Conservation (phyloP, 2,113 vertebrate species). For the Plecotus auritus region DNA sequence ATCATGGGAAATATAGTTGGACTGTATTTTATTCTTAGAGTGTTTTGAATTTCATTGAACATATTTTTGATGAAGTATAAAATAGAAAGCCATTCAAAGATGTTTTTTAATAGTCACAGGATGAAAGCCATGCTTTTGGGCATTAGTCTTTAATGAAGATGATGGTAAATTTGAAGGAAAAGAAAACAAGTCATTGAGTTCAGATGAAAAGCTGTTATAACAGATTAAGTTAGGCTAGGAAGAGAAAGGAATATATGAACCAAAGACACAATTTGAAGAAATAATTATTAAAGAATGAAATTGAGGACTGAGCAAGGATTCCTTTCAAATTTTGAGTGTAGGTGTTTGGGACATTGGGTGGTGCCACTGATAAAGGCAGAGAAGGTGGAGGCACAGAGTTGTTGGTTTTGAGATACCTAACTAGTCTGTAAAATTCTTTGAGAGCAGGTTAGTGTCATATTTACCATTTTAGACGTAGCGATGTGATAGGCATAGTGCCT, state of each 20-base stretch:
- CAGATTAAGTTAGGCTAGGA: neutral
- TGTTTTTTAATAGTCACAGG: neutral
- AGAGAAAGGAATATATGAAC: neutral
- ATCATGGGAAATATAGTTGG: neutral
- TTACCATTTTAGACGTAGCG: neutral
- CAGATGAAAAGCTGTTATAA: neutral
- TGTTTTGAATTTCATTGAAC: neutral
- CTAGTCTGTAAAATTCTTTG: neutral
- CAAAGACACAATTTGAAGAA: neutral
- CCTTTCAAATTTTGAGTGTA: neutral
- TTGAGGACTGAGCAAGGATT: neutral
- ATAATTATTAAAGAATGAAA: neutral
- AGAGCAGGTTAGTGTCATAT: neutral
- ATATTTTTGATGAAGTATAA: constrained; percentile 2
- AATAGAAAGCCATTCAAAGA: neutral
- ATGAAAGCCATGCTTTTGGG: neutral
- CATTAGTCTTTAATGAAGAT: neutral
- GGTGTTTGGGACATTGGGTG: neutral
- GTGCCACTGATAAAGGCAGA: neutral
- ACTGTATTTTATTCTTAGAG: neutral
- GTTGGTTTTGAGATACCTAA: neutral
- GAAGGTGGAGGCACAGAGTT: neutral
- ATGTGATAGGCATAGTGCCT: neutral
- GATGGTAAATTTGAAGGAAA: neutral
- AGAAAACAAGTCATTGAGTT: neutral